A percentile compares a stretch with the other conserved stretches of the same genome.
Evolutionary conservation across 2,113 vertebrate species (phyloP).

Genomic region (Illadopsis cleaveri): DNA sequence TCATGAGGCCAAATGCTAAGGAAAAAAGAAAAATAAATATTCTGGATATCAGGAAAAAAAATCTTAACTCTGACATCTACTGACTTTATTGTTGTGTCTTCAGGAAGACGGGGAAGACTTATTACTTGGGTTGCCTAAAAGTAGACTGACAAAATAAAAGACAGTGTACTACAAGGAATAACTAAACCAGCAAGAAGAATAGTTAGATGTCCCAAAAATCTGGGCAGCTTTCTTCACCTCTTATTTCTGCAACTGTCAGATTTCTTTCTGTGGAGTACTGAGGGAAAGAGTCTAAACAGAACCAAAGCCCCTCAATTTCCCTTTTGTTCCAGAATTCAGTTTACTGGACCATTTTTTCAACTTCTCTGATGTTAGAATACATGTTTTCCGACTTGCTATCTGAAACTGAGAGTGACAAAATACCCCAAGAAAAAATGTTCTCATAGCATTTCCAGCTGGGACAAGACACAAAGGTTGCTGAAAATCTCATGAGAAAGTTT

Average conservation of each 20-base stretch:
- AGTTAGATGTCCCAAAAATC: not conserved
- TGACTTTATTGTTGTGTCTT: not conserved
- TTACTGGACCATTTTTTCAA: not conserved
- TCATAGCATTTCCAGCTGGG: conserved; percentile 34
- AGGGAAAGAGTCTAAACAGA: not conserved
- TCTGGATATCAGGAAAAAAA: not conserved
- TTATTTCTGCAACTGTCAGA: not conserved
- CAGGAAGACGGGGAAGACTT: not conserved
- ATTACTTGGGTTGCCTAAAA: not conserved
- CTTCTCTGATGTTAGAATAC: not conserved
- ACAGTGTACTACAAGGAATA: not conserved
- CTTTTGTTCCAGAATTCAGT: not conserved
- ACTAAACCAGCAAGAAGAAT: not conserved
- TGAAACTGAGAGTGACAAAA: conserved; percentile 25
- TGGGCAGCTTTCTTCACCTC: not conserved
- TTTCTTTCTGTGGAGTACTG: not conserved
- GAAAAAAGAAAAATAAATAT: not conserved
- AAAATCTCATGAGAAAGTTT: conserved; percentile 43
- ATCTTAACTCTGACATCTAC: not conserved
- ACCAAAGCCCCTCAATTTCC: not conserved
- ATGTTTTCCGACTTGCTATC: conserved; percentile 25
- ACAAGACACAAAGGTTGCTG: not conserved
- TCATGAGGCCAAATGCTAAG: not conserved
- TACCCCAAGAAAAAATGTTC: not conserved
- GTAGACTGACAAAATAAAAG: not conserved